These are phyloP conservation scores for Hirtodrosophila histrioides DNA, from an alignment of 2,888 invertebrate species.

Conservation along the genomic window DNA sequence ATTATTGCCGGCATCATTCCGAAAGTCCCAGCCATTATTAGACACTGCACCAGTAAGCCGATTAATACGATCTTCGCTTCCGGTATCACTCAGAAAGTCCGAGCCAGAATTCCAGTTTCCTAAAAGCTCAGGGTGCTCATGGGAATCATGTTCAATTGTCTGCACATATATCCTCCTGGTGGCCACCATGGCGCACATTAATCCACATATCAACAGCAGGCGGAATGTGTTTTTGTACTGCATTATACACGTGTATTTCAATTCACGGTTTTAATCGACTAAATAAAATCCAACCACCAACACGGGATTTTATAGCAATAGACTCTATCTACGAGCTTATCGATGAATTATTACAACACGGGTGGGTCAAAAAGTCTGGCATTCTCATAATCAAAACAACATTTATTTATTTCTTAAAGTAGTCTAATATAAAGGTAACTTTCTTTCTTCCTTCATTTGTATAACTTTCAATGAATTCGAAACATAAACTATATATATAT, in stretches of 20 bases:
- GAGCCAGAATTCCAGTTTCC: conserved; percentile 2
- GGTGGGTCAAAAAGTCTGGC: background rate
- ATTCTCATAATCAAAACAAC: background rate
- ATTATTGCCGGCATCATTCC: too few relatives aligned
- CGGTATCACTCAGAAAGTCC: background rate
- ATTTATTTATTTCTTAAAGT: too few relatives aligned
- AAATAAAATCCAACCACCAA: conserved; percentile 5
- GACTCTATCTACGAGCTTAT: background rate
- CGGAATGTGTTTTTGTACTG: conserved; percentile 1
- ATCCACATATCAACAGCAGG: conserved; percentile 31
- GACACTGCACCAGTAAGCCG: background rate
- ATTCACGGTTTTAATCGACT: conserved; percentile 21
- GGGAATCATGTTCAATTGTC: conserved; percentile 10
- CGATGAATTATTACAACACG: background rate
- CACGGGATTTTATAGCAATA: conserved; percentile 41
- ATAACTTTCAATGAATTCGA: too few relatives aligned
- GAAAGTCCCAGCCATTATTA: too few relatives aligned
- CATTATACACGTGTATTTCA: conserved; percentile 25
- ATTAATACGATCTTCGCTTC: background rate
- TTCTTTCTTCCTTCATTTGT: too few relatives aligned
- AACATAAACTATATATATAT: too few relatives aligned
- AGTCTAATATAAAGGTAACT: background rate
- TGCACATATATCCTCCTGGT: conserved; percentile 15
- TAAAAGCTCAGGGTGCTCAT: background rate
- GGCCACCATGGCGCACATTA: conserved; percentile 24